Evolutionary conservation across 2,888 invertebrate species (phyloP), one percentile per base, ranked within the genome.

Genomic region (Machimus atricapillus): DNA sequence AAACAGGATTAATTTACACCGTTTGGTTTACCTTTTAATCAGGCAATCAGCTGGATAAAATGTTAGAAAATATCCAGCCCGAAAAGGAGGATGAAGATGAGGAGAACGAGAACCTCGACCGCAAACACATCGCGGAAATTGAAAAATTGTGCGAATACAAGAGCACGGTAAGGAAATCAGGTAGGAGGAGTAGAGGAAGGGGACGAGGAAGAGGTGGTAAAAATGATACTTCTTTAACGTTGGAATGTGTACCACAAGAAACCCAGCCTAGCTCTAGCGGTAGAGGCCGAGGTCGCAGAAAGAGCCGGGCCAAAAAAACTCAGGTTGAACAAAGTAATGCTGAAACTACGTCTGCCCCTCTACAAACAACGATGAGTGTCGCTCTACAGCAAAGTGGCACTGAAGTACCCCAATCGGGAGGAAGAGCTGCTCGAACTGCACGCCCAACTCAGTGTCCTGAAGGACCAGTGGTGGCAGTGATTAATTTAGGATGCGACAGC

Each of bases 381-480:
- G 12, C 1, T 46, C 43, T 4, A 2, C 14, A 16, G 16, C 43
- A 46, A 46, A 46, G 14, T 5, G 12, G 14, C 5, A 46, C 43
- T 3, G 14, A 2, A 8, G 16, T 4, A 16, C 12, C 43, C 14
- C 43, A 46, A 46, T 2, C 4, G 12, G 16, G 4, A 3, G 4
- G 14, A 46, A 16, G 43, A 14, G 14, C 7, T 7, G 8, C 6
- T 2, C 23, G 66, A 23, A 66, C n/a, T 12, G 9, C 86, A 74
- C 90, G 2, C 9, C 66, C 12, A 23, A 2, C 2, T 4, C 56
- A 91, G 86, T 0, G 87, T 0, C 91, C 90, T 7, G 91, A 90
- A 0, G 90, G 90, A 19, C 88, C 90, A 0, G 77, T 82, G 3
- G 89, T 90, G 8, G 52, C 19, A 12, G 66, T 66, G 8, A 27